Evolutionary conservation across 2,797 vertebrate genomes (phyloP).

Genomic region (Pipistrellus pygmaeus): DNA sequence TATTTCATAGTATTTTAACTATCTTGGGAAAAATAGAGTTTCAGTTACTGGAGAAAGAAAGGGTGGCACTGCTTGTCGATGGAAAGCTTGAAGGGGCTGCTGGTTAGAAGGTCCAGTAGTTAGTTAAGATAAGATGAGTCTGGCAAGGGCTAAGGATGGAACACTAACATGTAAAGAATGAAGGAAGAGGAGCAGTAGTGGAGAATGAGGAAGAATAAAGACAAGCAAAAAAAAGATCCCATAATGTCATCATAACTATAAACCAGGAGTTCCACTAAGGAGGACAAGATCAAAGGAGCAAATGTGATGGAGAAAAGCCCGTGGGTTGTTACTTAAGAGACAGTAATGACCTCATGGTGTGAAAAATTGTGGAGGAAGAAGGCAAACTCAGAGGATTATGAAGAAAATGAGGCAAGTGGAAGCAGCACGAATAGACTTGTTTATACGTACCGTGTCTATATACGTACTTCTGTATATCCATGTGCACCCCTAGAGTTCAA

Average conservation of each 20-base stretch:
- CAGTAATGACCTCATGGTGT: not conserved
- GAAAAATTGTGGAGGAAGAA: not conserved
- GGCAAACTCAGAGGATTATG: not conserved
- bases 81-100: not conserved
- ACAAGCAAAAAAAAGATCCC: not conserved
- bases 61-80: not conserved
- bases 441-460: not conserved
- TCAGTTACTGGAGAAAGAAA: not conserved
- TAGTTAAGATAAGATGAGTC: not conserved
- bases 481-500: not conserved
- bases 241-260: not conserved
- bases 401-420: not conserved
- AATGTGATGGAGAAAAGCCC: not conserved
- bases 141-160: not conserved
- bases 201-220: not conserved
- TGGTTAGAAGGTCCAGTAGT: not conserved
- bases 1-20: not conserved
- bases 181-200: not conserved
- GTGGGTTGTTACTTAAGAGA: not conserved
- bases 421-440: not conserved
- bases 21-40: constrained; percentile 26
- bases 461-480: not conserved
- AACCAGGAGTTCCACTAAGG: not conserved
- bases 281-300: not conserved
- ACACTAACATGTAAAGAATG: not conserved